Percentiles rank a stretch among this genome's conserved stretches.
Evolutionary conservation across 2,888 invertebrate genomes (phyloP).

Genomic region (Athetis lepigone): DNA sequence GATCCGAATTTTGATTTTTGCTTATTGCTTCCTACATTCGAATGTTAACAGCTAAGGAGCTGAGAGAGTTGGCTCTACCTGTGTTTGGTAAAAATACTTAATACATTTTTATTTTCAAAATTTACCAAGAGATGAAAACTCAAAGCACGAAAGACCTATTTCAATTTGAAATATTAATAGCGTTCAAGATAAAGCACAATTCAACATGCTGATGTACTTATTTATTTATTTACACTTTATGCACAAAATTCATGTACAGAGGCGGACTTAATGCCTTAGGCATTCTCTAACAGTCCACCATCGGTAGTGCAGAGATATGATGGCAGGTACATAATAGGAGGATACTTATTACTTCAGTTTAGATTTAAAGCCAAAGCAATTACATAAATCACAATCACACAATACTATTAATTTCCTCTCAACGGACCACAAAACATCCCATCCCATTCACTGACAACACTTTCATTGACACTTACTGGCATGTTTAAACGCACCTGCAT

Average conservation of each 20-base stretch:
- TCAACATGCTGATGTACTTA: not conserved
- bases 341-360: conserved; percentile 17
- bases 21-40: not conserved
- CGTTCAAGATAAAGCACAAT: not conserved
- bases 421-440: conserved; percentile 21
- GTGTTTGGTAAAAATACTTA: not conserved
- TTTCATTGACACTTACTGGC: conserved; percentile 22
- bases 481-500: conserved; percentile 42
- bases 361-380: conserved; percentile 18
- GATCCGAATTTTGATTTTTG: conserved; percentile 12
- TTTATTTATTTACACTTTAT: no score
- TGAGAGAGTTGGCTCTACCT: not conserved
- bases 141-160: conserved; percentile 3
- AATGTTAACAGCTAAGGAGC: not conserved
- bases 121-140: not conserved
- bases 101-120: conserved; percentile 11
- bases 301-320: no score
- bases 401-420: conserved; percentile 22
- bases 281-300: no score
- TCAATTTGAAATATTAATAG: not conserved
- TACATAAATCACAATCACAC: conserved; percentile 25
- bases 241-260: no score
- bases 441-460: conserved; percentile 17
- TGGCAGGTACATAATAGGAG: no score
- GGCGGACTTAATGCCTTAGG: no score